Conservation (phyloP, 2,113 vertebrate genomes). For the Nerophis ophidion region DNA sequence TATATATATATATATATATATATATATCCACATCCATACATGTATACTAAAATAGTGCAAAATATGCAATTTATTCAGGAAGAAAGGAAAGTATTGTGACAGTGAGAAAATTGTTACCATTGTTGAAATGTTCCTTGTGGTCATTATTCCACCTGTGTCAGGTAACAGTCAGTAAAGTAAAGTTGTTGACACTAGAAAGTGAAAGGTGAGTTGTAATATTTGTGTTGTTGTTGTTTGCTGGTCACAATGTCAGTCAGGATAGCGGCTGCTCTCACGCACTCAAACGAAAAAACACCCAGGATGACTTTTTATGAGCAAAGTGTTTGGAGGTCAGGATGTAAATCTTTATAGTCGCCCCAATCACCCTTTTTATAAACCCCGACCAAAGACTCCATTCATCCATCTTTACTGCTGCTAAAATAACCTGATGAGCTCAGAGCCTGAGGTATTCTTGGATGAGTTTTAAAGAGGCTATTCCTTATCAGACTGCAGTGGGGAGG, state of each 20-base stretch:
- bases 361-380: constrained; percentile 33
- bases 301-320: constrained; percentile 68
- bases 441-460: constrained; percentile 44
- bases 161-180: not conserved
- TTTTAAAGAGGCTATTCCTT: constrained; percentile 47
- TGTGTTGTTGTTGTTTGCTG: constrained; percentile 16
- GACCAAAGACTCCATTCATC: constrained; percentile 24
- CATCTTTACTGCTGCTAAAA: constrained; percentile 63
- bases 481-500: constrained; percentile 36
- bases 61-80: not conserved
- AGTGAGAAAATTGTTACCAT: not conserved
- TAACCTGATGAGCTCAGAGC: constrained; percentile 68
- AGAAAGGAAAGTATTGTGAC: not conserved
- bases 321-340: constrained; percentile 46
- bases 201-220: constrained; percentile 4
- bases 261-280: constrained; percentile 34
- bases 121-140: too few species aligned
- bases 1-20: too few species aligned
- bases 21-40: too few species aligned
- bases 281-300: constrained; percentile 22
- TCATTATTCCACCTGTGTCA: too few species aligned
- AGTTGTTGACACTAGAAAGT: not conserved
- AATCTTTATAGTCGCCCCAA: constrained; percentile 50
- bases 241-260: constrained; percentile 26
- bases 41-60: not conserved